Base-by-base conservation (phyloP, 2,888 invertebrate genomes). In the Sarcophaga caerulescens region DNA sequence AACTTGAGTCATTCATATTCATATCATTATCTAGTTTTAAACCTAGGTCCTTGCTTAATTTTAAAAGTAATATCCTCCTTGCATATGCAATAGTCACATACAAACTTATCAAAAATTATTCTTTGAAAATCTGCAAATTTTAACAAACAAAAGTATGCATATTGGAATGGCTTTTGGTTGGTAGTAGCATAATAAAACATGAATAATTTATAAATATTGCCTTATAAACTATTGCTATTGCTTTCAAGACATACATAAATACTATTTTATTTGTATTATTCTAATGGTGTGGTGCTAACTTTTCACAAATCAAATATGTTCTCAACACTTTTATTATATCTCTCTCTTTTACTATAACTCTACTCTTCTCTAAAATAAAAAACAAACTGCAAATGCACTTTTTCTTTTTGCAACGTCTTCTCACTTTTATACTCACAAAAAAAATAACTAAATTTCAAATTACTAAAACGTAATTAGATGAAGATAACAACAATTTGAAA, bases 91-190 rank as follows among this genome's bases (percentile, higher is more conserved):
- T 4, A 35, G 35, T 35, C 35, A 1, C 2, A 35, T 35, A 21
- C 3, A 19, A 19, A 19, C 3, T 11, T 1, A 19, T 3, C 0
- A n/a, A 60, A 60, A n/a, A 60, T 60, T 60, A 69, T 17, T 45
- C 11, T 17, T 35, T 35, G 19, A 69, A 63, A 45, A 70, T 65
- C 60, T 45, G 70, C 25, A 81, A 76, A 79, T 60, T 8, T 21
- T 75, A 71, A 76, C 70, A 69, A 60, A 75, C 47, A 69, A 86
- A 84, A 74, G 69, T 81, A 77, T 81, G 86, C 86, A 81, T 86
- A 86, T 81, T 86, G 86, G 86, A 86, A 86, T 86, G 86, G 84
- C 86, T 84, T 84, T 84, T 4, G 83, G 80, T 81, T 75, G 66
- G 77, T 86, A 84, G 63, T 80, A 79, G 44, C 66, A 17, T 52